Conservation (phyloP, 2,888 invertebrate genomes). For the Drosophila niveifrons region DNA sequence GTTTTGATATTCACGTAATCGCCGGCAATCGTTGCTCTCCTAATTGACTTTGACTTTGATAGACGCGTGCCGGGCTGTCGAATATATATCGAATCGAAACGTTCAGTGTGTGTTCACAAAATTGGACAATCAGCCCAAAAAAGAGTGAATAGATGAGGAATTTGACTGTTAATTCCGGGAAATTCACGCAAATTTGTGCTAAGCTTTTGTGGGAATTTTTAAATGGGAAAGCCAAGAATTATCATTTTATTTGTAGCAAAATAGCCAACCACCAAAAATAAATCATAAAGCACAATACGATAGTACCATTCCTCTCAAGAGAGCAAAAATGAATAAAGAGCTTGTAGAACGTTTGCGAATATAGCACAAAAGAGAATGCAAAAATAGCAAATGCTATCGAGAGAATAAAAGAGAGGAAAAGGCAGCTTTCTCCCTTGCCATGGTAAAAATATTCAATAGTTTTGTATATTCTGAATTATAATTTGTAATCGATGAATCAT, state of each 20-base stretch:
- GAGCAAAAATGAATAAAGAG: too few relatives aligned
- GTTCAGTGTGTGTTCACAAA: neutral
- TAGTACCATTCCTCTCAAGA: too few relatives aligned
- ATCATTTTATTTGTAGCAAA: too few relatives aligned
- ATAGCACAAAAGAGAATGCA: neutral
- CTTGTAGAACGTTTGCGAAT: neutral
- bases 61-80: conserved; percentile 45
- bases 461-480: too few relatives aligned
- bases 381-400: neutral
- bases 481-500: too few relatives aligned
- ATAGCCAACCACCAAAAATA: too few relatives aligned
- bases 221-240: neutral
- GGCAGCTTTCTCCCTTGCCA: neutral
- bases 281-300: too few relatives aligned
- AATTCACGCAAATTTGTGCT: neutral
- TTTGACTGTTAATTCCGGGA: neutral
- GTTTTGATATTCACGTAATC: conserved; percentile 46
- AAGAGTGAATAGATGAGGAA: neutral
- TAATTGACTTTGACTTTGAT: conserved; percentile 76
- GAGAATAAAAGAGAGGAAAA: neutral
- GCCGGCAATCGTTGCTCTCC: conserved; percentile 24
- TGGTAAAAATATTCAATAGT: too few relatives aligned
- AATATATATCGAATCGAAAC: conserved; percentile 9
- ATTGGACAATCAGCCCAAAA: conserved; percentile 6
- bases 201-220: neutral